These are phyloP conservation scores for Scaptodrosophila lebanonensis DNA, from an alignment of 1,140 invertebrate species.

Conservation along the genomic window DNA sequence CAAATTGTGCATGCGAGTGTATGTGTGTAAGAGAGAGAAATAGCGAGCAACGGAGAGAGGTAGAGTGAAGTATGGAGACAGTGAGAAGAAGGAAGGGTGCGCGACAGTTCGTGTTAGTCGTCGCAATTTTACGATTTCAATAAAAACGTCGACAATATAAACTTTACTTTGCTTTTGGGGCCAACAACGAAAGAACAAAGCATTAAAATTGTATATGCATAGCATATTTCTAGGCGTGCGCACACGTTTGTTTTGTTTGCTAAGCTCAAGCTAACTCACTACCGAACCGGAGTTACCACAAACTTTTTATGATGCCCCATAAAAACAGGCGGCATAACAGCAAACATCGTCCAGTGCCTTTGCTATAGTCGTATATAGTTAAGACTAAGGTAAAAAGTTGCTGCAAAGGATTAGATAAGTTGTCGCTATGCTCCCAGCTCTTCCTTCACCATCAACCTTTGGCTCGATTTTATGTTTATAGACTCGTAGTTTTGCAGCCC, in stretches of 20 bases:
- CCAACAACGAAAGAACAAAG: conserved; percentile 11
- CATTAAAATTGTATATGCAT: conserved; percentile 40
- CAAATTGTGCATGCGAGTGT: conserved; percentile 54
- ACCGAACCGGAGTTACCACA: conserved; percentile 45
- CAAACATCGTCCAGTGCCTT: conserved; percentile 33
- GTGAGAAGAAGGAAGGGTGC: neutral
- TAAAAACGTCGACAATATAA: conserved; percentile 75
- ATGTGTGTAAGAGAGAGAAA: neutral
- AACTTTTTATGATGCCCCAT: conserved; percentile 65
- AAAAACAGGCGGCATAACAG: conserved; percentile 39
- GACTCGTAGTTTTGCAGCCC: conserved; percentile 62
- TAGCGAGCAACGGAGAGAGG: neutral
- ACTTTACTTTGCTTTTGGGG: conserved; percentile 60
- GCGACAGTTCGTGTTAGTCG: conserved; percentile 54
- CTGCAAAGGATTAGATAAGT: conserved; percentile 71
- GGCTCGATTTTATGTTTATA: conserved; percentile 55
- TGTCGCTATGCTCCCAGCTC: conserved; percentile 19
- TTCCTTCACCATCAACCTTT: neutral
- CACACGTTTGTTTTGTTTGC: conserved; percentile 30
- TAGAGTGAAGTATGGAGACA: neutral
- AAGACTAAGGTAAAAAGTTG: conserved; percentile 46
- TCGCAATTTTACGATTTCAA: conserved; percentile 73
- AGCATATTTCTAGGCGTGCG: conserved; percentile 65
- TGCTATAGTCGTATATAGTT: neutral
- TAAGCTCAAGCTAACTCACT: neutral